Evolutionary conservation across 2,888 invertebrate species (phyloP), one percentile per base, ranked within the genome.

Genomic region (Torymus auratus): DNA sequence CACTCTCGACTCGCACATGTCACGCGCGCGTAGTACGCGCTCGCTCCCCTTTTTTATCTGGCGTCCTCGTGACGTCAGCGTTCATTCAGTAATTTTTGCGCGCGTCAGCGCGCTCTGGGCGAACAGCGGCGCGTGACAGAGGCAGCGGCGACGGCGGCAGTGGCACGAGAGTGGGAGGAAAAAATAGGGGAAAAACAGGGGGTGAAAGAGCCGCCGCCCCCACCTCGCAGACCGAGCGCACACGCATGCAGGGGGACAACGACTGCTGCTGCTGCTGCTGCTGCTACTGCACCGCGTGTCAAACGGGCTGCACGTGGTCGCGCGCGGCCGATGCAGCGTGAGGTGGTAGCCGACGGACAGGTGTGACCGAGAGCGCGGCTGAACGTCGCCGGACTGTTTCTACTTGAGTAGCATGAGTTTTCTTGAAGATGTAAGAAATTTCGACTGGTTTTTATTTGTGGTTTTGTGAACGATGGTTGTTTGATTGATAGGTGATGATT

Each of bases 81-180:
- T 90, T 91, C 90, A 91, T 91, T 91, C 90, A 91, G 89, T 88
- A 90, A 90, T 90, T 90, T 91, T 91, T 90, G 89, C 89, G 88
- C 89, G 88, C 88, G 89, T 89, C 90, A 90, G 73, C 41, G 41
- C 41, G 41, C 41, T 41, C 41, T 41, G 41, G 41, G 7, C 53
- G 67, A 28, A 28, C 5, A 14, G 60, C 64, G 55, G 14, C 15
- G 41, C 28, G 28, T 56, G 72, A 72, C 58, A 74, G 65, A 62
- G 87, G 86, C 87, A 85, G 87, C 86, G 81, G 85, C 86, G 83
- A 11, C 75, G 84, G 84, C 77, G 83, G 78, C 71, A 85, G 86
- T 60, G 62, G 13, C 83, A 86, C 15, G n/a, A 50, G 61, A 87
- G 88, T 88, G 88, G 88, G 87, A 86, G 88, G 88, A 89, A 90